Conservation (phyloP, 2,113 vertebrate genomes). For the Helogale parvula region DNA sequence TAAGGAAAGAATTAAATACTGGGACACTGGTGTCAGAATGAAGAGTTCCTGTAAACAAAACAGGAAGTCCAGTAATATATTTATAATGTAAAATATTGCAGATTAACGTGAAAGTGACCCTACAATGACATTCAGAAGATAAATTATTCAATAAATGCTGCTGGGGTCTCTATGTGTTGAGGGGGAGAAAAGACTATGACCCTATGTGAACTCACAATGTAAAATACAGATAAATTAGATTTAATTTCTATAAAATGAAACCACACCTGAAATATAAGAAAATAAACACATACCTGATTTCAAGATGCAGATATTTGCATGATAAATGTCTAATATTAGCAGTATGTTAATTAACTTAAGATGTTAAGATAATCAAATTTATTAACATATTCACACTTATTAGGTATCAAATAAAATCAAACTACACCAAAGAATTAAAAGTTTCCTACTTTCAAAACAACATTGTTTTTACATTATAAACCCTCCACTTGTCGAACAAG, state of each 20-base stretch:
- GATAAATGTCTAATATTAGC: background rate
- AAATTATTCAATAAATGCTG: conserved; percentile 39
- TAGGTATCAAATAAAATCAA: background rate
- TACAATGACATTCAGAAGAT: background rate
- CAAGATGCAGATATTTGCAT: background rate
- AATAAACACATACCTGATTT: background rate
- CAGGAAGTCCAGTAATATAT: background rate
- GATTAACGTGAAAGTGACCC: background rate
- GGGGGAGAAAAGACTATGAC: background rate
- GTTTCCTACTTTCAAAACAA: background rate
- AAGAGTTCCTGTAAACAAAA: background rate
- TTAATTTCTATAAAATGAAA: background rate
- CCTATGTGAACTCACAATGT: background rate
- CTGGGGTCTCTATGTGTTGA: background rate
- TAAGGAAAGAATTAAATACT: conserved; percentile 22
- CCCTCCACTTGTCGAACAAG: background rate
- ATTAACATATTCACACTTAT: background rate
- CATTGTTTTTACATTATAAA: background rate
- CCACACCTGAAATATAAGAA: background rate
- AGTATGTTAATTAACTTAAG: background rate
- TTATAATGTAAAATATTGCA: background rate
- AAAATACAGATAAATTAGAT: background rate
- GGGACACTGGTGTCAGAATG: background rate
- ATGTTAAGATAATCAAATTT: background rate
- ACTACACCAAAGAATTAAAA: background rate